Evolutionary conservation across 2,888 invertebrate species (phyloP).

Genomic region (Xiphydria camelus): DNA sequence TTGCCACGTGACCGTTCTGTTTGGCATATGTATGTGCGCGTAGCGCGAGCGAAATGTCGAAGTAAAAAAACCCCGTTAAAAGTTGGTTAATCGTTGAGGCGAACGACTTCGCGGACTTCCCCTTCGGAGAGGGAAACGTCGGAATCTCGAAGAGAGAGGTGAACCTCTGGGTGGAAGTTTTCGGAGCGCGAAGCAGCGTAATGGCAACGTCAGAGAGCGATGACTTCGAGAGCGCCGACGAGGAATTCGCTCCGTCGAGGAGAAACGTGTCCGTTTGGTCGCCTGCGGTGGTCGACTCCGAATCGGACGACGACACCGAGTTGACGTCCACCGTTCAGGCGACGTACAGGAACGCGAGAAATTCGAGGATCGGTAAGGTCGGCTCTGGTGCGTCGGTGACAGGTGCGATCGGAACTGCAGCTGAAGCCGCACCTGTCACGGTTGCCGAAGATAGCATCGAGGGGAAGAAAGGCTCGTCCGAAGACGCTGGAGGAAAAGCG

Average conservation of each 20-base stretch:
- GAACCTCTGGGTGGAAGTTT: no score
- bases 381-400: no score
- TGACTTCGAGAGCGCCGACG: constrained; percentile 78
- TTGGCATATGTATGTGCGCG: constrained; percentile 13
- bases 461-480: neutral
- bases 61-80: no score
- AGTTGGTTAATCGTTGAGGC: no score
- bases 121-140: no score
- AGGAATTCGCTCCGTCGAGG: constrained; percentile 58
- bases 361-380: neutral
- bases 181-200: constrained; percentile 14
- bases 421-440: neutral
- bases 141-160: no score
- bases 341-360: neutral
- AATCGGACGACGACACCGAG: constrained; percentile 50
- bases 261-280: constrained; percentile 19
- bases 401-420: neutral
- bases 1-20: constrained; percentile 13
- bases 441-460: neutral
- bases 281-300: constrained; percentile 43
- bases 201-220: constrained; percentile 78
- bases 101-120: no score
- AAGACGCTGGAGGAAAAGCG: neutral
- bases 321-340: constrained; percentile 29
- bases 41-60: neutral